Evolutionary conservation across 1,140 invertebrate species (phyloP).

Genomic region (Phenacoccus solenopsis): DNA sequence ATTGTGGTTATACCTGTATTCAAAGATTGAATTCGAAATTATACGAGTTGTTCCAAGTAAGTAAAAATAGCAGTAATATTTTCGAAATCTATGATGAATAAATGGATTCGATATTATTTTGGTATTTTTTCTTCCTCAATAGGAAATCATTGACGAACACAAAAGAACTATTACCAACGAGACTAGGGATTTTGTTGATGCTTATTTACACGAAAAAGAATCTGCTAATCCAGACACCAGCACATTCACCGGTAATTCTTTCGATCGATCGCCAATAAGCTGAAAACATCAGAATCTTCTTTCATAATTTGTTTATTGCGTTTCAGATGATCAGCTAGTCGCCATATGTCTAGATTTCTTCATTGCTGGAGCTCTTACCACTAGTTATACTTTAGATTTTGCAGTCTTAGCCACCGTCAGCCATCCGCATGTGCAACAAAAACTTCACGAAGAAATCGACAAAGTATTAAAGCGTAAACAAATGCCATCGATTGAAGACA

Average conservation of each 20-base stretch:
- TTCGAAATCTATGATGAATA: neutral
- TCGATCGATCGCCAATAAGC: too few species aligned
- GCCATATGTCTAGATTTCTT: constrained; percentile 57
- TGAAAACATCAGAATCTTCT: too few species aligned
- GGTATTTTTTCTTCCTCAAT: constrained; percentile 30
- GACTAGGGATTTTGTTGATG: constrained; percentile 59
- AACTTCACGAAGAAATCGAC: constrained; percentile 36
- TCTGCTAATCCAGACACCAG: constrained; percentile 32
- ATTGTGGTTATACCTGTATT: constrained; percentile 54
- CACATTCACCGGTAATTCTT: constrained; percentile 44
- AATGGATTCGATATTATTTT: neutral
- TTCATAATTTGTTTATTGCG: neutral
- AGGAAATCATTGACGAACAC: constrained; percentile 48
- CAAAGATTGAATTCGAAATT: constrained; percentile 46
- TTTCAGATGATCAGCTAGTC: constrained; percentile 49
- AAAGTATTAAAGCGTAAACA: constrained; percentile 35
- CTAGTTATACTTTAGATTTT: constrained; percentile 55
- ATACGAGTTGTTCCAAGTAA: neutral
- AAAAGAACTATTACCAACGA: constrained; percentile 37
- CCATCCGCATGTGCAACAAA: constrained; percentile 49
- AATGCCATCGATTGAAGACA: constrained; percentile 10
- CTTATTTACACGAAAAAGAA: constrained; percentile 57
- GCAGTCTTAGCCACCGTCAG: constrained; percentile 52
- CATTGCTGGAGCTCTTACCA: constrained; percentile 57
- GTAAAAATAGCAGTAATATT: neutral